phyloP scores from a whole-genome alignment of 2,113 vertebrate species.

The Phocoena phocoena region DNA sequence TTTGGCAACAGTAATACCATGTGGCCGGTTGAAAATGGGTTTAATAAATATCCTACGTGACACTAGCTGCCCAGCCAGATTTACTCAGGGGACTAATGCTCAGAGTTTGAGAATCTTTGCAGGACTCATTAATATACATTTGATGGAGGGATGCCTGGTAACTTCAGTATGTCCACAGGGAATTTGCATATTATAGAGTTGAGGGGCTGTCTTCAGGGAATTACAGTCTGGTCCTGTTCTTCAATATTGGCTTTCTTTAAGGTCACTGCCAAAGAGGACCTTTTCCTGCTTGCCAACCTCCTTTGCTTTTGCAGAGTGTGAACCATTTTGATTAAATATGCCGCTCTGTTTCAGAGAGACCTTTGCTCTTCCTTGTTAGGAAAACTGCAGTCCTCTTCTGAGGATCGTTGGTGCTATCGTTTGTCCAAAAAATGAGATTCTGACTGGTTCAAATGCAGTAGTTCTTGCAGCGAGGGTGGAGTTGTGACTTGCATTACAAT shows the following conservation, averaged over 20 bases:
- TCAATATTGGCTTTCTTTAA: background rate
- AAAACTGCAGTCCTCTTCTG: background rate
- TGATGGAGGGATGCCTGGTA: background rate
- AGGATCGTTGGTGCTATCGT: background rate
- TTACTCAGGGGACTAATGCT: background rate
- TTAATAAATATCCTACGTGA: conserved; percentile 35
- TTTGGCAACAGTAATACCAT: background rate
- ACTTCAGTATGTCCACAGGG: background rate
- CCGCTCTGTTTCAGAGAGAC: background rate
- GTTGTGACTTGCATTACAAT: background rate
- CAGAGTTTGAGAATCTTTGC: background rate
- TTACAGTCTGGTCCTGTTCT: background rate
- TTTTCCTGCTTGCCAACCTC: background rate
- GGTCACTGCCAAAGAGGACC: background rate
- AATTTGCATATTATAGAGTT: background rate
- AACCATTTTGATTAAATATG: background rate
- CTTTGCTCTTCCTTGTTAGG: background rate
- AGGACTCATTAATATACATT: background rate
- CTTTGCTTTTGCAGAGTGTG: background rate
- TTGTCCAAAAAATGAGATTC: background rate
- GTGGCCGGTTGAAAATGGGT: conserved; percentile 5
- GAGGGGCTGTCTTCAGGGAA: background rate
- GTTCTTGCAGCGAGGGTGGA: background rate
- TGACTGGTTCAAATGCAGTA: background rate
- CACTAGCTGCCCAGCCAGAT: background rate